These are phyloP conservation scores for Cryptoblepharus egeriae DNA, from an alignment of 2,797 vertebrate genomes.

Conservation along the genomic window DNA sequence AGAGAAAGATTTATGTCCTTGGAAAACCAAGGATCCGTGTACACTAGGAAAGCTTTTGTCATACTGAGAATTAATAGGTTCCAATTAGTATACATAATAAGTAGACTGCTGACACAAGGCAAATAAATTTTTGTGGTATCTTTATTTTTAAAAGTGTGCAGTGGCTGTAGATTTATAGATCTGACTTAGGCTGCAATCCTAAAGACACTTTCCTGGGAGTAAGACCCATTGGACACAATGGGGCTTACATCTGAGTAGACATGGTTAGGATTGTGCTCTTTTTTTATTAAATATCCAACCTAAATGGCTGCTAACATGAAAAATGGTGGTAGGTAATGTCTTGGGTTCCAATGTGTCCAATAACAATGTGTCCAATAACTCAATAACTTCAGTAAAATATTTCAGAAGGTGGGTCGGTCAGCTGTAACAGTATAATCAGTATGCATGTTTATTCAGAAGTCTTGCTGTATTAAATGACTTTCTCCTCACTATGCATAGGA, in stretches of 20 bases:
- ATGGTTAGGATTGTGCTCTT: too few species aligned
- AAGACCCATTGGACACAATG: too few species aligned
- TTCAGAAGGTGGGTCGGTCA: conserved; percentile 17
- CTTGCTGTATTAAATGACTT: too few species aligned
- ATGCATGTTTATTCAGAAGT: too few species aligned
- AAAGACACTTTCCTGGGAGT: too few species aligned
- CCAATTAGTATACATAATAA: conserved; percentile 52
- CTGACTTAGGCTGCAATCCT: too few species aligned
- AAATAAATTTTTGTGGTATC: conserved; percentile 80
- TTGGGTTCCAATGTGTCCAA: neutral
- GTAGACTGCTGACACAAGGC: conserved; percentile 68
- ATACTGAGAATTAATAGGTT: conserved; percentile 37
- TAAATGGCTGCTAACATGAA: conserved; percentile 49
- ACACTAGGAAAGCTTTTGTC: conserved; percentile 57
- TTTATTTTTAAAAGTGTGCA: conserved; percentile 72
- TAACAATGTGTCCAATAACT: too few species aligned
- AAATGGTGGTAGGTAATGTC: neutral
- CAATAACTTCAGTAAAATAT: neutral
- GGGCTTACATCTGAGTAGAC: too few species aligned
- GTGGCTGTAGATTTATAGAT: conserved; percentile 64
- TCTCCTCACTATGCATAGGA: too few species aligned
- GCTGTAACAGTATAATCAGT: neutral
- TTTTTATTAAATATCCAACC: conserved; percentile 66
- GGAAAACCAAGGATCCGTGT: neutral
- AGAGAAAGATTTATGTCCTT: conserved; percentile 22